Conservation (phyloP, 2,113 vertebrate genomes). For the Zingel zingel region DNA sequence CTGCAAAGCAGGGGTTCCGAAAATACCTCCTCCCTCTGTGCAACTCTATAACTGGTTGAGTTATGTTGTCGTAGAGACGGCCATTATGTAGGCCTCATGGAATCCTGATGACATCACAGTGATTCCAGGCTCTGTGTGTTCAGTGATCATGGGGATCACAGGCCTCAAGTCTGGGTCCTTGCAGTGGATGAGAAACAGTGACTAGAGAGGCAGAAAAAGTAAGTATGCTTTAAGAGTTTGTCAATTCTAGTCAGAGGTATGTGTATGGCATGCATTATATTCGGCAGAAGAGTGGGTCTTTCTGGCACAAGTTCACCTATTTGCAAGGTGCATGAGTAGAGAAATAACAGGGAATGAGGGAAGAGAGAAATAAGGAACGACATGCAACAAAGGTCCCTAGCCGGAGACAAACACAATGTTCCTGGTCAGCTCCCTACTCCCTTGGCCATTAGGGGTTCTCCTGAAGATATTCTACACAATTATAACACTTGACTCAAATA, state of each 20-base stretch:
- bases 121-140: slow-evolving; percentile 52
- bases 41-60: slow-evolving; percentile 27
- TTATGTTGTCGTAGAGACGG: slow-evolving; percentile 65
- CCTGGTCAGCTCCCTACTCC: background rate
- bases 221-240: background rate
- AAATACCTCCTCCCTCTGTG: background rate
- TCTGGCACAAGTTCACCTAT: background rate
- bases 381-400: background rate
- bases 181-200: slow-evolving; percentile 10
- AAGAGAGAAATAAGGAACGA: background rate
- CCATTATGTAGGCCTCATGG: slow-evolving; percentile 55
- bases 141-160: slow-evolving; percentile 49
- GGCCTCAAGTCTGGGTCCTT: slow-evolving; percentile 38
- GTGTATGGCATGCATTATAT: background rate
- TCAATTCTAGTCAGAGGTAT: background rate
- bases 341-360: background rate
- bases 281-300: background rate
- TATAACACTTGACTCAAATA: background rate
- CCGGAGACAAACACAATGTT: background rate
- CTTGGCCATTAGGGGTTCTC: background rate
- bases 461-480: background rate
- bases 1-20: background rate
- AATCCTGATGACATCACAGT: slow-evolving; percentile 76
- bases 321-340: background rate
- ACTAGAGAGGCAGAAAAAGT: slow-evolving; percentile 5